Evolutionary conservation across 2,797 vertebrate genomes (phyloP).

Genomic region (Moxostoma hubbsi): DNA sequence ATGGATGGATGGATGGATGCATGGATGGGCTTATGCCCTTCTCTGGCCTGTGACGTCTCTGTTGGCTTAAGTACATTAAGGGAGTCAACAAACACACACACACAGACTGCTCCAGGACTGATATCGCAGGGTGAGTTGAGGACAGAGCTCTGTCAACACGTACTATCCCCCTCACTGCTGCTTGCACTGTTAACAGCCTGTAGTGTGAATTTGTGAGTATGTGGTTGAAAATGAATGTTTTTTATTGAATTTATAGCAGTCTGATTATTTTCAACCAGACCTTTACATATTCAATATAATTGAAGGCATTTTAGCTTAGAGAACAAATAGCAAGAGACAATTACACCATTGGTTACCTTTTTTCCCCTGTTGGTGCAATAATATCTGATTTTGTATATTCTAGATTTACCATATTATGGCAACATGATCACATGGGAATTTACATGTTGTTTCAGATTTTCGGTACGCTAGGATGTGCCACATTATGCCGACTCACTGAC

Average conservation of each 20-base stretch:
- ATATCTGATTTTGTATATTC: no score
- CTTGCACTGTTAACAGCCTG: not conserved
- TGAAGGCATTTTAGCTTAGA: not conserved
- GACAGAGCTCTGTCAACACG: slow-evolving; percentile 7
- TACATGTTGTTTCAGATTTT: no score
- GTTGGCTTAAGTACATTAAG: slow-evolving; percentile 5
- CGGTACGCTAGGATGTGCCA: no score
- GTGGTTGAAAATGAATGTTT: not conserved
- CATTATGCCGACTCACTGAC: no score
- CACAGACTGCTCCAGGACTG: not conserved
- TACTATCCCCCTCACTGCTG: not conserved
- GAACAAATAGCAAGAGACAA: not conserved
- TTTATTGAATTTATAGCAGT: not conserved
- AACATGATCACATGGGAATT: not conserved
- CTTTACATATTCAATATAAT: not conserved
- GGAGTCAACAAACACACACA: not conserved
- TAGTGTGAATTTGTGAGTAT: not conserved
- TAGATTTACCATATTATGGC: no score
- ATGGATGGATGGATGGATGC: no score
- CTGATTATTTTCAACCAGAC: not conserved
- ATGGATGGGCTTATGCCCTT: not conserved
- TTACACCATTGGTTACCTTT: not conserved
- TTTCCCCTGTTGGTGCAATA: not conserved
- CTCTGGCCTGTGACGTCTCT: not conserved
- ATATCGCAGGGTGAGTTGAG: slow-evolving; percentile 12